phyloP scores from a whole-genome alignment of 1,140 invertebrate genomes.

The Megathymus violae region DNA sequence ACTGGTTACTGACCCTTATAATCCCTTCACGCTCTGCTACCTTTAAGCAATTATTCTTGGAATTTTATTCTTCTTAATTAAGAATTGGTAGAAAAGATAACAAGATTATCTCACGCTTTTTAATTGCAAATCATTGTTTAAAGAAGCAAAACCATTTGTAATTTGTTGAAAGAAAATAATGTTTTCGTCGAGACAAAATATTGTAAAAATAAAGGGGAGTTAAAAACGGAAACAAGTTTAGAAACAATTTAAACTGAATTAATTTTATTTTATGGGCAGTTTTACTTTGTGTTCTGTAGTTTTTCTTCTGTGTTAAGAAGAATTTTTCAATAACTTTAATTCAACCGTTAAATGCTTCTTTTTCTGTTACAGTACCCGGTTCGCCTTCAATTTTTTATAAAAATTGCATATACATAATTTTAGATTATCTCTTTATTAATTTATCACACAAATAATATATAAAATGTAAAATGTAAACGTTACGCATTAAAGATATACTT shows the following conservation, averaged over 20 bases:
- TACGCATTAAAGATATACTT: too few species aligned
- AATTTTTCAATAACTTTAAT: too few species aligned
- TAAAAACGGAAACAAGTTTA: too few species aligned
- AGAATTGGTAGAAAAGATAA: conserved; percentile 66
- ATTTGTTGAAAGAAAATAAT: conserved; percentile 35
- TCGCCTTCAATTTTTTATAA: too few species aligned
- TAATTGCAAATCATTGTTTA: conserved; percentile 64
- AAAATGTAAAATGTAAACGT: too few species aligned
- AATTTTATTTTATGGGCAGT: neutral
- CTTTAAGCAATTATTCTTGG: conserved; percentile 56
- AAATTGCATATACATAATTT: too few species aligned
- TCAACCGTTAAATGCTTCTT: too few species aligned
- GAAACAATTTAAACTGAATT: conserved; percentile 17
- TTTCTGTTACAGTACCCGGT: too few species aligned
- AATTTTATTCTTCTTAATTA: conserved; percentile 79
- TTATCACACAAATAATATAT: too few species aligned
- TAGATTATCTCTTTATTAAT: too few species aligned
- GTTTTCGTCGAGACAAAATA: neutral
- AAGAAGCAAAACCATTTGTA: conserved; percentile 51
- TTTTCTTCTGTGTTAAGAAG: neutral
- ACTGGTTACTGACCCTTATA: conserved; percentile 55
- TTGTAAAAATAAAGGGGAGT: conserved; percentile 22
- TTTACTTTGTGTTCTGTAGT: neutral
- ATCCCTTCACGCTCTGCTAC: conserved; percentile 64
- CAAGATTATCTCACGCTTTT: conserved; percentile 71